Conservation (phyloP, 2,888 invertebrate genomes). For the Oeneis ivallda region DNA sequence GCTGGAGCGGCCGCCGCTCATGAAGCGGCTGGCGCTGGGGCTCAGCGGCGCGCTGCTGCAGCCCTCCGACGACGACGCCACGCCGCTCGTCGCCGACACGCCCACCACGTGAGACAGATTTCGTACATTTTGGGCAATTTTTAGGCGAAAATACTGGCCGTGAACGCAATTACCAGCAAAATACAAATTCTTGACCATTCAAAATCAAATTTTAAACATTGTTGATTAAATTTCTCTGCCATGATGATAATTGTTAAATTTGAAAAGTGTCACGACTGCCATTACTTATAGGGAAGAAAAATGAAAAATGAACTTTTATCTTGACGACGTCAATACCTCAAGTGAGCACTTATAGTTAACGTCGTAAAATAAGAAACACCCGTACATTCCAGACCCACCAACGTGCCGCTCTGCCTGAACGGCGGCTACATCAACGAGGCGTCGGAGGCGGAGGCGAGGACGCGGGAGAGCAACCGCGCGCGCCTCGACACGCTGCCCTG, state of each 20-base stretch:
- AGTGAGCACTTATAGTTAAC: not conserved
- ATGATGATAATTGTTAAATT: no score
- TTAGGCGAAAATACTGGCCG: no score
- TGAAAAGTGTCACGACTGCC: no score
- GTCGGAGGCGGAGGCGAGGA: slow-evolving; percentile 81
- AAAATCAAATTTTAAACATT: no score
- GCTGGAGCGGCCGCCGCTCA: slow-evolving; percentile 88
- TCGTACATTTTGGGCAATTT: not conserved
- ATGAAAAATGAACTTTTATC: not conserved
- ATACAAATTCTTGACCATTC: no score
- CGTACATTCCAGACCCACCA: slow-evolving; percentile 81
- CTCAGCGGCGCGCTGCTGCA: slow-evolving; percentile 81
- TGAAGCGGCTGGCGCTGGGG: slow-evolving; percentile 89
- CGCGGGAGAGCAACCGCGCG: slow-evolving; percentile 62
- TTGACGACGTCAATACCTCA: not conserved
- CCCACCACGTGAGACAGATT: slow-evolving; percentile 74
- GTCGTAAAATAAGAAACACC: no score
- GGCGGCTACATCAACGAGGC: slow-evolving; percentile 92
- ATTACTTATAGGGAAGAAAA: no score
- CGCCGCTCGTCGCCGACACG: slow-evolving; percentile 87
- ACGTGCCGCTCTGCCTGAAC: slow-evolving; percentile 86
- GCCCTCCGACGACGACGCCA: slow-evolving; percentile 85
- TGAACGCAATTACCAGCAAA: no score
- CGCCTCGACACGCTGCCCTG: slow-evolving; percentile 38
- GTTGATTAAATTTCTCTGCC: no score